Evolutionary conservation across 2,797 vertebrate species (phyloP).

Genomic region (Typhlichthys eigenmanni): DNA sequence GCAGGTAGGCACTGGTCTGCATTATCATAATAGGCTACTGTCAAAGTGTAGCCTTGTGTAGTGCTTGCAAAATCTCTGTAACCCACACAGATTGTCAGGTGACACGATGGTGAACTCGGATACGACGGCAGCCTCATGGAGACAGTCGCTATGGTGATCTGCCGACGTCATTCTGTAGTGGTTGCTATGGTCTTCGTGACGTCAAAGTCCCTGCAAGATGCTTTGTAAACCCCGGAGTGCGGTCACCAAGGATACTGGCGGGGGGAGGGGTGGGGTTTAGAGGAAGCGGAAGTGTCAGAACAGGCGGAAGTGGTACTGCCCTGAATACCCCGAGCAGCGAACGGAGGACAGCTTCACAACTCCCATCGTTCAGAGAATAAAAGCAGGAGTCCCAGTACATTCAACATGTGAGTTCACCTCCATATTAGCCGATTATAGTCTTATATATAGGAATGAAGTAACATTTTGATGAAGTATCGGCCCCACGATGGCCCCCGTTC

Average conservation of each 20-base stretch:
- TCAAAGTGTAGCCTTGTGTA: slow-evolving; percentile 6
- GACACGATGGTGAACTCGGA: slow-evolving; percentile 52
- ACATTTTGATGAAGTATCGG: slow-evolving; percentile 4
- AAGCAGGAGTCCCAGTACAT: slow-evolving; percentile 72
- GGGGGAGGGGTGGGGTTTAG: slow-evolving; percentile 78
- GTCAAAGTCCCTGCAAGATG: slow-evolving; percentile 77
- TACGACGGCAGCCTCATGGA: slow-evolving; percentile 65
- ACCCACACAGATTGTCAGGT: slow-evolving; percentile 54
- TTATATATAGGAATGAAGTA: background rate
- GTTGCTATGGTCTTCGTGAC: slow-evolving; percentile 81
- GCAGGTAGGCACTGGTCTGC: background rate
- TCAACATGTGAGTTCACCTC: slow-evolving; percentile 74
- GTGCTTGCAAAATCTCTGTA: slow-evolving; percentile 26
- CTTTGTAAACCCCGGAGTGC: slow-evolving; percentile 73
- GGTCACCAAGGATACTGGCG: slow-evolving; percentile 74
- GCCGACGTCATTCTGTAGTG: slow-evolving; percentile 75
- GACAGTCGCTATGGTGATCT: slow-evolving; percentile 76
- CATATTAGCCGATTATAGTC: slow-evolving; percentile 34
- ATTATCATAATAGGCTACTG: background rate
- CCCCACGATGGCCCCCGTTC: slow-evolving; percentile 45
- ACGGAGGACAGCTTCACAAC: slow-evolving; percentile 80
- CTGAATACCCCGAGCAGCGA: slow-evolving; percentile 82
- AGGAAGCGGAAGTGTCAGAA: slow-evolving; percentile 89
- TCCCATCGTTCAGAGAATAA: slow-evolving; percentile 75
- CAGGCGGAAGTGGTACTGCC: slow-evolving; percentile 88